Evolutionary conservation across 2,888 invertebrate species (phyloP), one percentile per base, ranked within the genome.

Genomic region (Drosophila tanythrix): DNA sequence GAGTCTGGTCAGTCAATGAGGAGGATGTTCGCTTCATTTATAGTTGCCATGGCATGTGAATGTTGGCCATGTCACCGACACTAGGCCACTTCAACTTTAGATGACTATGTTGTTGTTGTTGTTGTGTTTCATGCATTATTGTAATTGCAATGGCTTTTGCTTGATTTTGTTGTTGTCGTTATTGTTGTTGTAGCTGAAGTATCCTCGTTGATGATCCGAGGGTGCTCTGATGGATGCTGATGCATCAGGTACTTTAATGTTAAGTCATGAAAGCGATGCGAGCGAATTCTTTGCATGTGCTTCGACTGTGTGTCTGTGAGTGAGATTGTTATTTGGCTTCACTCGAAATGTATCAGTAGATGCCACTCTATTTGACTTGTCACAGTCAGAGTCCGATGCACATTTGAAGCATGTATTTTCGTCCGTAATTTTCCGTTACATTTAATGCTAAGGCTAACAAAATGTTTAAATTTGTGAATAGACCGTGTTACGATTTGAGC

Each of bases 201-300:
- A 63, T 72, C 64, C 81, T 80, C 59, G 76, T 68, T 76, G 81
- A 78, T 78, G 72, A 78, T 81, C 69, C 68, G 53, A 62, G 65
- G 55, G 66, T 63, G 73, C 76, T 73, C 62, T 81, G 77, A 79
- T 81, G 68, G 81, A 81, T 76, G 81, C 72, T 76, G 78, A 79
- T 74, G 79, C 79, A 79, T 79, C 82, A 78, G 81, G 75, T 71
- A 66, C 79, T 69, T 63, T 43, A 62, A 60, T 71, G 75, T 69
- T 70, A 71, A 82, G 68, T 78, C 82, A 82, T 78, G 56, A 63
- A 59, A 55, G 58, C 61, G 29, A 73, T 65, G 60, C 53, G 64
- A 74, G 25, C 33, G 36, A 38, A 25, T 52, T 69, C 59, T 43
- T 46, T 70, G 43, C 48, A 56, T 60, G 46, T 60, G 59, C 61